Evolutionary conservation across 2,113 vertebrate genomes (phyloP).

Genomic region (Melanotaenia duboulayi): DNA sequence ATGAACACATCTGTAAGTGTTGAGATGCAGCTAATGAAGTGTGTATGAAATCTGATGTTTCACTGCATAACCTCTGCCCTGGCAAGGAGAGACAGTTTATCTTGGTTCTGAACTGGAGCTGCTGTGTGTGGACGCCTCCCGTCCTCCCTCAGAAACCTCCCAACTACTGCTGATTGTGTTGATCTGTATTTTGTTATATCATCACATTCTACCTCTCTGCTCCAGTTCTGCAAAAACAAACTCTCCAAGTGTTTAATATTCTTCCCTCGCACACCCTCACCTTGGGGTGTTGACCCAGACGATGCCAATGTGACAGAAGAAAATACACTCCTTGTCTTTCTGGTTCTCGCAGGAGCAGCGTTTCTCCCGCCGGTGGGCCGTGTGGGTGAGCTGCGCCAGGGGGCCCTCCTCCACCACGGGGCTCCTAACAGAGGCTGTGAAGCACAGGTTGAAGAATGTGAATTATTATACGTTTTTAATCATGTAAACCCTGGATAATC

Average conservation of each 20-base stretch:
- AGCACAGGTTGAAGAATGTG: neutral
- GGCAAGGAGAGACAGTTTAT: conserved; percentile 1
- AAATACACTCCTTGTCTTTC: conserved; percentile 85
- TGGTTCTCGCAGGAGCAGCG: conserved; percentile 86
- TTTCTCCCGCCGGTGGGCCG: conserved; percentile 65
- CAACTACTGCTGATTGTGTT: neutral
- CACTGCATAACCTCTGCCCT: neutral
- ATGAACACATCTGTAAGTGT: too few relatives aligned
- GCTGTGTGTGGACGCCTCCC: neutral
- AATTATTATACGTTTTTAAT: too few relatives aligned
- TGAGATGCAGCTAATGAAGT: too few relatives aligned
- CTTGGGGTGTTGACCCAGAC: conserved; percentile 85
- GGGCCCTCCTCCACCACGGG: conserved; percentile 44
- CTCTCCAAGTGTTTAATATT: neutral
- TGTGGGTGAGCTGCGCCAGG: conserved; percentile 35
- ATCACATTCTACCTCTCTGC: neutral
- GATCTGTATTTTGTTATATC: conserved; percentile 3
- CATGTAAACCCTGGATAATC: too few relatives aligned
- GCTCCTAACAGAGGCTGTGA: conserved; percentile 45
- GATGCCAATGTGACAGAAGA: conserved; percentile 87
- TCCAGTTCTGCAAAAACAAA: neutral
- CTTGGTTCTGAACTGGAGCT: conserved; percentile 10
- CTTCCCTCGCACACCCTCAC: conserved; percentile 59
- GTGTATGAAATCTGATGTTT: neutral
- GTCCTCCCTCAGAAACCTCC: neutral